Percentiles rank a stretch among this genome's conserved stretches.
Conservation (phyloP, 2,888 invertebrate genomes). For the Melinaea menophilus region DNA sequence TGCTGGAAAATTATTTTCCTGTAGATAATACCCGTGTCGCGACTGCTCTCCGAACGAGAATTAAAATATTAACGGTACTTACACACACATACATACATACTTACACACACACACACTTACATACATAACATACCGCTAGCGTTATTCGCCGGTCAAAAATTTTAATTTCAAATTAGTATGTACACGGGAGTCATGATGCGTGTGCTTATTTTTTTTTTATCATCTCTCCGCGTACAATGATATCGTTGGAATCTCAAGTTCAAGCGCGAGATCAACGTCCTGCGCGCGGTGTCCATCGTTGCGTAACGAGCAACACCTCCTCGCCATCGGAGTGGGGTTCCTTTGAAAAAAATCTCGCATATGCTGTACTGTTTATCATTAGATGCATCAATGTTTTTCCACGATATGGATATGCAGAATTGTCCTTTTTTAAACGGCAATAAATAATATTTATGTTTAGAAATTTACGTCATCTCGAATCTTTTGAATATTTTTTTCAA, state of each 20-base stretch:
- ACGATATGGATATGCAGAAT: no score
- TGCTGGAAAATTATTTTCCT: constrained; percentile 67
- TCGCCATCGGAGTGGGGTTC: constrained; percentile 46
- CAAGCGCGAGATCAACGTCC: constrained; percentile 70
- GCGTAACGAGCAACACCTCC: constrained; percentile 50
- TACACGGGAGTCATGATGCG: not conserved
- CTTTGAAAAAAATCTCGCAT: constrained; percentile 3
- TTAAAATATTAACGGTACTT: constrained; percentile 32
- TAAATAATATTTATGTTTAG: no score
- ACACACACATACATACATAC: not conserved
- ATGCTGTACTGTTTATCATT: no score
- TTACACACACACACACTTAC: no score
- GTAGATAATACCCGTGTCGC: constrained; percentile 42
- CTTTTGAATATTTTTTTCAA: no score
- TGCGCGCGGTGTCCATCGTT: constrained; percentile 48
- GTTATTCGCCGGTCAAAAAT: constrained; percentile 10
- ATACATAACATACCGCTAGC: not conserved
- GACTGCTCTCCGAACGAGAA: constrained; percentile 30
- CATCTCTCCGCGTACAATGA: constrained; percentile 4
- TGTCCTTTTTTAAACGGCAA: no score
- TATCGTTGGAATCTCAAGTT: constrained; percentile 48
- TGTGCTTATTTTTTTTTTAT: constrained; percentile 15
- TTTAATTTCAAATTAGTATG: constrained; percentile 18
- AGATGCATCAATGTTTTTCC: no score
- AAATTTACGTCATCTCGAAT: no score